Evolutionary conservation across 2,113 vertebrate genomes (phyloP).

Genomic region (Salvator merianae): DNA sequence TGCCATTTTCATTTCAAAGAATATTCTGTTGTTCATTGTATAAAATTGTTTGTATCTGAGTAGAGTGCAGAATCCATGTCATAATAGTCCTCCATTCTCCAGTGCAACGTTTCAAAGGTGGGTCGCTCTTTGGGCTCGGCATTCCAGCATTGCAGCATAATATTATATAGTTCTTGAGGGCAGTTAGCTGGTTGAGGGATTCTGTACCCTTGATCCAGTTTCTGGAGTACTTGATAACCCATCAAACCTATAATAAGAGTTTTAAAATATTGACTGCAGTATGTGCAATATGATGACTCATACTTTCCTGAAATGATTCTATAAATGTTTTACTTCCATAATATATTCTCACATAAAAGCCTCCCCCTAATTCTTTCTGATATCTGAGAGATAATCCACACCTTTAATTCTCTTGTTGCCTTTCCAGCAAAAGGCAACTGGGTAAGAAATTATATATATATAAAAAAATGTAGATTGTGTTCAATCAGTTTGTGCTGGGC

Average conservation of each 20-base stretch:
- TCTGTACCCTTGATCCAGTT: constrained; percentile 80
- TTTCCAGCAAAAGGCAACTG: not conserved
- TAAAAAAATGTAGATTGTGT: not conserved
- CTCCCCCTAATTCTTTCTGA: not conserved
- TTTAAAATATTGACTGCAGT: not conserved
- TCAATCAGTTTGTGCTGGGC: constrained; percentile 1
- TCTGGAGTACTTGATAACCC: constrained; percentile 83
- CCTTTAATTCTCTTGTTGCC: not conserved
- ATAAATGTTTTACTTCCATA: not conserved
- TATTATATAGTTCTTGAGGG: constrained; percentile 76
- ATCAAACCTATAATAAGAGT: constrained; percentile 74
- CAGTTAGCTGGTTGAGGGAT: constrained; percentile 81
- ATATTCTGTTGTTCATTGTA: constrained; percentile 26
- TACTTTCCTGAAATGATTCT: not conserved
- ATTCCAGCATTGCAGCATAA: constrained; percentile 91
- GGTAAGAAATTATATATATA: not conserved
- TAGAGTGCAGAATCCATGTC: constrained; percentile 69
- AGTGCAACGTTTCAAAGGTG: constrained; percentile 84
- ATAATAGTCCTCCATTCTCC: constrained; percentile 84
- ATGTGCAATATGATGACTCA: not conserved
- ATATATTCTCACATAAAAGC: not conserved
- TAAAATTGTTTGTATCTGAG: constrained; percentile 36
- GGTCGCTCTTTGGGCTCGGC: constrained; percentile 71
- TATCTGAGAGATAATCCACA: not conserved
- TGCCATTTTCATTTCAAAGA: not conserved